Percentiles rank a stretch among this genome's conserved stretches.
Evolutionary conservation across 2,113 vertebrate genomes (phyloP).

Genomic region (Fregetta grallaria): DNA sequence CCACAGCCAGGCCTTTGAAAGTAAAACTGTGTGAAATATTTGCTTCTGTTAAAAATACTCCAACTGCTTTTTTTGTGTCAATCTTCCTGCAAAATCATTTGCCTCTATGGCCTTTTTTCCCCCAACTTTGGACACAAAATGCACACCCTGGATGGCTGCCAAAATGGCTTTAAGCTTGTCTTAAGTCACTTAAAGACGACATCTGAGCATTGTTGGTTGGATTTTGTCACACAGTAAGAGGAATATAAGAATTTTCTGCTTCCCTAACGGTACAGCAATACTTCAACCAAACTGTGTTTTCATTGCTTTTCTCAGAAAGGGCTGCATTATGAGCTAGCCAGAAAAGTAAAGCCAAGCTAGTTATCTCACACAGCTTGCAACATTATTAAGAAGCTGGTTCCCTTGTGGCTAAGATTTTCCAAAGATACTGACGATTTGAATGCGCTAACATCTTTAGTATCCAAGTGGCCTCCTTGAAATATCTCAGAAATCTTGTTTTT

Average conservation of each 20-base stretch:
- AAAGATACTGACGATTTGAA: neutral
- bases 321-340: neutral
- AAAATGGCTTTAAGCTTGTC: neutral
- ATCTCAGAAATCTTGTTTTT: neutral
- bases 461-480: neutral
- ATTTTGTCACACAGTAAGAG: neutral
- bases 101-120: neutral
- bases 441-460: neutral
- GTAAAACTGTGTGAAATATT: conserved; percentile 31
- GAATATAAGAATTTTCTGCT: neutral
- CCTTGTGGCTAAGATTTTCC: conserved; percentile 10
- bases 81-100: conserved; percentile 2
- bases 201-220: neutral
- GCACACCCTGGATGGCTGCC: neutral
- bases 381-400: neutral
- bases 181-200: neutral
- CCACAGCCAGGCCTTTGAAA: conserved; percentile 31
- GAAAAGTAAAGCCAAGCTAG: neutral
- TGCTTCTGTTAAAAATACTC: conserved; percentile 33
- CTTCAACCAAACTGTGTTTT: neutral
- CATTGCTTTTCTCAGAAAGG: neutral
- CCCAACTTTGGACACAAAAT: neutral
- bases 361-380: conserved; percentile 32
- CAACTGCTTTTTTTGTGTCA: neutral
- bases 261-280: neutral